Evolutionary conservation across 2,113 vertebrate species (phyloP).

Genomic region (Symphodus melops): DNA sequence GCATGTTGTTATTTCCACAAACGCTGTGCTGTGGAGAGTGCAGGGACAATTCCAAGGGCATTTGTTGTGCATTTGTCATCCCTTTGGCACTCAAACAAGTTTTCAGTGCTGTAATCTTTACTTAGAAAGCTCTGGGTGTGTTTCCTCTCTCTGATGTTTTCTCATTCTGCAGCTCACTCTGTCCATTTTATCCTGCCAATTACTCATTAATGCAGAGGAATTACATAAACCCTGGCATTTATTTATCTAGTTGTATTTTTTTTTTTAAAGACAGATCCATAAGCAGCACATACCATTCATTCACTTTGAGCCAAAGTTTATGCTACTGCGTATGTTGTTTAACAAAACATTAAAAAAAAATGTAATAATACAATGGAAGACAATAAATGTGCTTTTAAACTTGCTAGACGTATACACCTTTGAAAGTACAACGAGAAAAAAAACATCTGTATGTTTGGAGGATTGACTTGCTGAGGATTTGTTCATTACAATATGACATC

Average conservation of each 20-base stretch:
- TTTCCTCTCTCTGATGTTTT: slow-evolving; percentile 44
- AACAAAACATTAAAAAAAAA: slow-evolving; percentile 23
- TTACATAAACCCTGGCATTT: slow-evolving; percentile 36
- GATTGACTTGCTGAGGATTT: slow-evolving; percentile 19
- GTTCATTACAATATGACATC: slow-evolving; percentile 41
- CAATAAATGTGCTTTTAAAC: no score
- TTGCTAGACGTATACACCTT: no score
- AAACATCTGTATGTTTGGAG: no score
- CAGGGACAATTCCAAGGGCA: slow-evolving; percentile 74
- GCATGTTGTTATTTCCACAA: slow-evolving; percentile 70
- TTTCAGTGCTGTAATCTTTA: slow-evolving; percentile 66
- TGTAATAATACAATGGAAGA: background rate
- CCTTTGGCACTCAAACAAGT: slow-evolving; percentile 58
- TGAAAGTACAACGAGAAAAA: background rate
- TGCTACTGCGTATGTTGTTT: background rate
- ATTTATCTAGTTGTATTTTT: slow-evolving; percentile 39
- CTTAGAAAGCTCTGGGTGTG: slow-evolving; percentile 62
- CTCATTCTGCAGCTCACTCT: slow-evolving; percentile 36
- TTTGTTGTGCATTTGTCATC: slow-evolving; percentile 78
- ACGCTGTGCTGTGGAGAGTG: slow-evolving; percentile 36
- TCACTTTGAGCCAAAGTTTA: slow-evolving; percentile 11
- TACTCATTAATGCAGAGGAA: slow-evolving; percentile 57
- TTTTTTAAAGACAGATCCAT: slow-evolving; percentile 18
- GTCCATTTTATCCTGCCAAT: slow-evolving; percentile 40
- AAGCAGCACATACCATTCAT: slow-evolving; percentile 15